Conservation (phyloP, 2,113 vertebrate species). For the Sus scrofa region DNA sequence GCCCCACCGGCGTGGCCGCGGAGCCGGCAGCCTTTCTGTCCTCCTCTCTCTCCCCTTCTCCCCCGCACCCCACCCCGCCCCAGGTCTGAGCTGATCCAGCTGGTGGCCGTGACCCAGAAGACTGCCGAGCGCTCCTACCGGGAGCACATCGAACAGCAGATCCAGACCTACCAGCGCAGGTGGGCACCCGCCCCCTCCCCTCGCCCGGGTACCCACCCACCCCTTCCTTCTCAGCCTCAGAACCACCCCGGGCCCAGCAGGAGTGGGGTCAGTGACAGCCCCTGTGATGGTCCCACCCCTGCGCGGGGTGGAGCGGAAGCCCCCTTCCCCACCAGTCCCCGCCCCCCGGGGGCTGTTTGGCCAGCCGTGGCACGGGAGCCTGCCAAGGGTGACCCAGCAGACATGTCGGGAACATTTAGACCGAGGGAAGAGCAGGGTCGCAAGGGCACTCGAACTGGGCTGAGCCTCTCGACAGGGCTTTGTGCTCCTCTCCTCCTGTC, state of each 20-base stretch:
- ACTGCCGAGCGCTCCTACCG: slow-evolving; percentile 93
- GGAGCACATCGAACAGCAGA: slow-evolving; percentile 97
- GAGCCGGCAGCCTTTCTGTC: too few relatives aligned
- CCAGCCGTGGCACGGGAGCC: not conserved
- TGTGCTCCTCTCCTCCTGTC: too few relatives aligned
- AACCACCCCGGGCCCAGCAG: fast-evolving
- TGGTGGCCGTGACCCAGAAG: slow-evolving; percentile 97
- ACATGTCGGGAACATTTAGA: not conserved
- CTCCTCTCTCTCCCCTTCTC: not conserved
- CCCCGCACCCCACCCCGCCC: not conserved
- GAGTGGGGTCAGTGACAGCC: fast-evolving
- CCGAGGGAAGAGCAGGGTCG: not conserved
- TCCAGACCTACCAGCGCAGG: slow-evolving; percentile 97
- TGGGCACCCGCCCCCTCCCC: slow-evolving; percentile 56
- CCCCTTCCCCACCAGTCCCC: fast-evolving
- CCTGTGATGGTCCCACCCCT: fast-evolving
- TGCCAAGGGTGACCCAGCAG: not conserved
- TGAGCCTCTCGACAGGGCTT: not conserved
- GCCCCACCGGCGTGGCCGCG: not conserved
- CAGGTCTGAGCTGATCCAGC: slow-evolving; percentile 98
- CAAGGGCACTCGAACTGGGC: not conserved
- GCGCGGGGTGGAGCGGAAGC: too few relatives aligned
- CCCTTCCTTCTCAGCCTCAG: not conserved
- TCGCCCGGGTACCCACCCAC: fast-evolving
- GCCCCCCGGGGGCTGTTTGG: too few relatives aligned